A percentile compares a stretch with the other conserved stretches of the same genome.
phyloP scores from a whole-genome alignment of 2,113 vertebrate species.

The Melanotaenia duboulayi region DNA sequence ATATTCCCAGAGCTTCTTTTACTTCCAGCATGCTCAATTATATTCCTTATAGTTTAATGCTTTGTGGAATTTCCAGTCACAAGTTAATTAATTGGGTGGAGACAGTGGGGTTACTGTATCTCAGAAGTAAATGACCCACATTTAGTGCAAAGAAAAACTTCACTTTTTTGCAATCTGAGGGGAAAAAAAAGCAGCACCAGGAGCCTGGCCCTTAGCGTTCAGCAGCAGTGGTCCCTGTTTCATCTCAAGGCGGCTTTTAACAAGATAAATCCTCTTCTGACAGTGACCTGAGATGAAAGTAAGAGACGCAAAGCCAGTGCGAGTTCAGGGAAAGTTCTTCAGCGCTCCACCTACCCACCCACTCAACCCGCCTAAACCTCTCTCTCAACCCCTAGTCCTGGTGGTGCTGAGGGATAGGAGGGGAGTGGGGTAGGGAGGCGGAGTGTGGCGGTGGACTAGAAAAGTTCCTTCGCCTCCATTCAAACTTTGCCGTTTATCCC shows the following conservation, averaged over 20 bases:
- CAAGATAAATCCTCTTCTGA: slow-evolving; percentile 76
- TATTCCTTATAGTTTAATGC: slow-evolving; percentile 14
- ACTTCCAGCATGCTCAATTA: slow-evolving; percentile 24
- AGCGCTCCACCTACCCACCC: slow-evolving; percentile 53
- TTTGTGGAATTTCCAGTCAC: slow-evolving; percentile 27
- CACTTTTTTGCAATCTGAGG: slow-evolving; percentile 23
- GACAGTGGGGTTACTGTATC: slow-evolving; percentile 21
- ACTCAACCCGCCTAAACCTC: slow-evolving; percentile 61
- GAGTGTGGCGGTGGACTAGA: slow-evolving; percentile 36
- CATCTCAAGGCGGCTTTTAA: slow-evolving; percentile 70
- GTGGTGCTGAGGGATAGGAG: slow-evolving; percentile 21
- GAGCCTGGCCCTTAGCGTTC: slow-evolving; percentile 40
- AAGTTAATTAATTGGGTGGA: slow-evolving; percentile 58
- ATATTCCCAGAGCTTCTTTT: slow-evolving; percentile 25
- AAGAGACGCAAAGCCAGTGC: slow-evolving; percentile 64
- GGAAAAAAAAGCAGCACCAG: slow-evolving; percentile 19
- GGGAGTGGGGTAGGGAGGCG: slow-evolving; percentile 14
- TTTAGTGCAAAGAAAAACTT: slow-evolving; percentile 57
- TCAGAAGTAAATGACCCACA: slow-evolving; percentile 47
- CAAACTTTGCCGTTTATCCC: slow-evolving; percentile 75
- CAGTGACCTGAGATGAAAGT: slow-evolving; percentile 83
- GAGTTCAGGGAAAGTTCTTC: slow-evolving; percentile 83
- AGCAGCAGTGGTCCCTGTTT: slow-evolving; percentile 53
- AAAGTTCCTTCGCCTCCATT: slow-evolving; percentile 74
- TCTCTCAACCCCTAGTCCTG: slow-evolving; percentile 36